Base-by-base conservation (phyloP, 2,797 vertebrate genomes). In the Capromys pilorides region DNA sequence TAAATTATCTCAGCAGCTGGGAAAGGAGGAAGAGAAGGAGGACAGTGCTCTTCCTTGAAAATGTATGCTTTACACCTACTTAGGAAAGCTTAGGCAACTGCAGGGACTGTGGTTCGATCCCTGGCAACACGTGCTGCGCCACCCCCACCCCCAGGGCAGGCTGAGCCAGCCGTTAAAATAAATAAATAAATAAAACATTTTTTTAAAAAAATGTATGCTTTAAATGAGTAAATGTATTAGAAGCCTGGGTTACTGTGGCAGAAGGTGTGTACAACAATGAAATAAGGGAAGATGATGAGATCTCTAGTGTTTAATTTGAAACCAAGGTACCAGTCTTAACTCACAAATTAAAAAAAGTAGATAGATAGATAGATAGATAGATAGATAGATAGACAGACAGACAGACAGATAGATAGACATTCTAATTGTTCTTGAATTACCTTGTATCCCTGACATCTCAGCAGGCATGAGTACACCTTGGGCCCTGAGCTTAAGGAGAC, bases 1-100 rank as follows among this genome's bases (percentile, higher is more conserved):
- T 88, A 88, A 90, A 67, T 92, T 19, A 91, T 69, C 85, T 88
- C 87, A 82, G 75, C n/a, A 67, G 18, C 36, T 59, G 36, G 36
- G 36, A 94, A 92, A 71, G 49, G 39, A 86, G 14, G 22, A n/a
- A 66, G 24, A 18, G 81, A 67, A 49, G 12, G 14, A 62, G 33
- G 11, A 6, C 45, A 10, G 3, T 0, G 14, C 1, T 45, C 6
- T 49, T 86, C 31, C 41, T 90, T 96, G 86, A 75, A 90, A 92
- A 87, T 33, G 1, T 28, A 62, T 28, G 13, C 45, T 81, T 78
- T 90, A 41, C n/a, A n/a, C n/a, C n/a, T n/a, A n/a, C n/a, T n/a
- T n/a, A n/a, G n/a, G n/a, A n/a, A n/a, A n/a, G n/a, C n/a, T n/a
- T n/a, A n/a, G n/a, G n/a, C n/a, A n/a, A n/a, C n/a, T n/a, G n/a